phyloP scores from a whole-genome alignment of 2,113 vertebrate genomes.

The Coracopsis vasa region DNA sequence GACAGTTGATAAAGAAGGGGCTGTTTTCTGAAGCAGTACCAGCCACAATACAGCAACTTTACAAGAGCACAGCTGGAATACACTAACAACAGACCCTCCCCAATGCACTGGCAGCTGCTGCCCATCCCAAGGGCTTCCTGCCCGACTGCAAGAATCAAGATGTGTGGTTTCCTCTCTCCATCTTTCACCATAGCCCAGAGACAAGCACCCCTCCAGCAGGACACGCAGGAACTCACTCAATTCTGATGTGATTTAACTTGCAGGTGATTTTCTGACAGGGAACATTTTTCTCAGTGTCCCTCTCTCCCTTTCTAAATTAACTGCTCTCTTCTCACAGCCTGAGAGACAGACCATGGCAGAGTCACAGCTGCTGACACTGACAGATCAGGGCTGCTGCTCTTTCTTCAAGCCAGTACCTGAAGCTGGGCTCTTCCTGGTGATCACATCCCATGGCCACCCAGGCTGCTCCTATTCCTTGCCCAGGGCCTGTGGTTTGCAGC shows the following conservation, averaged over 20 bases:
- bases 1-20: neutral
- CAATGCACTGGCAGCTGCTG: neutral
- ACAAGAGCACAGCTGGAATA: neutral
- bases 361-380: neutral
- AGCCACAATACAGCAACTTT: neutral
- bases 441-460: neutral
- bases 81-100: neutral
- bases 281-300: neutral
- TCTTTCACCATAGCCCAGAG: neutral
- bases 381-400: neutral
- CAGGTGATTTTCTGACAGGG: neutral
- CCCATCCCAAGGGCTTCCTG: neutral
- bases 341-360: fast-evolving
- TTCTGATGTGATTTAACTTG: neutral
- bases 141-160: fast-evolving
- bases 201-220: neutral
- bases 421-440: neutral
- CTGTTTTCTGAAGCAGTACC: neutral
- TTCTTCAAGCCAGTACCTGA: neutral
- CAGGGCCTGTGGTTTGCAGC: fast-evolving
- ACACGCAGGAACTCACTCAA: neutral
- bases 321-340: neutral
- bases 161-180: neutral
- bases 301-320: neutral
- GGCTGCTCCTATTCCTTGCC: neutral